Base-by-base conservation (phyloP, 2,113 vertebrate species). In the Herpetotheres cachinnans region DNA sequence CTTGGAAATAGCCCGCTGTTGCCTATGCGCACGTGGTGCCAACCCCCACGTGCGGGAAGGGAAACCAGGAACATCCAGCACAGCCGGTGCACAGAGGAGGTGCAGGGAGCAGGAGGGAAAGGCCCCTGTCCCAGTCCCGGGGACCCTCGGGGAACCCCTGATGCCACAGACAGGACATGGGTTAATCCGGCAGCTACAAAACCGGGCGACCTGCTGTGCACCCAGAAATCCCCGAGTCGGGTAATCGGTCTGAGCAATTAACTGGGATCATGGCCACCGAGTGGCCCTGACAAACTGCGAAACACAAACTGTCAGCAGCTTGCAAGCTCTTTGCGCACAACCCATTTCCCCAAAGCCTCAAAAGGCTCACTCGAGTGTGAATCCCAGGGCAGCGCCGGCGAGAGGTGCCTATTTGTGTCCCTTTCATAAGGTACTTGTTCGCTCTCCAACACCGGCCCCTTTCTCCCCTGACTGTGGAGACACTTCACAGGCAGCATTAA, bases 401-500 rank as follows among this genome's bases (percentile, higher is more conserved):
- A 6, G 38, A 54, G 49, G 65, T 27, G 77, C 49, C 74, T 12
- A 9, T 46, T 19, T 61, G 76, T 14, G 47, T 90, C 72, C 74
- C 81, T 76, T 92, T 82, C 93, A 62, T 24, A 81, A 69, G 76
- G 90, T 15, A 22, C 92, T 97, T 26, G 78, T 58, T 61, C 13
- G 70, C 83, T 89, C 85, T 90, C 66, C 86, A 85, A 11, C 93
- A 69, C 77, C 9, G 3, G 65, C 58, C 89, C 56, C 85, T 81
- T 92, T 74, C 90, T 95, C 90, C 74, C 14, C 26, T 73, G 94
- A 11, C 74, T 25, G 89, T 16, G 87, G 63, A 93, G 89, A 76
- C 93, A 81, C 95, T 78, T 79, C n/a, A 40, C 65, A 50, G 76
- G 89, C 66, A 55, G 96, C 87, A 11, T 32, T 81, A 94, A 90